A percentile compares a stretch with the other conserved stretches of the same genome.
Conservation (phyloP, 1,140 invertebrate genomes). For the Scylla paramamosain region DNA sequence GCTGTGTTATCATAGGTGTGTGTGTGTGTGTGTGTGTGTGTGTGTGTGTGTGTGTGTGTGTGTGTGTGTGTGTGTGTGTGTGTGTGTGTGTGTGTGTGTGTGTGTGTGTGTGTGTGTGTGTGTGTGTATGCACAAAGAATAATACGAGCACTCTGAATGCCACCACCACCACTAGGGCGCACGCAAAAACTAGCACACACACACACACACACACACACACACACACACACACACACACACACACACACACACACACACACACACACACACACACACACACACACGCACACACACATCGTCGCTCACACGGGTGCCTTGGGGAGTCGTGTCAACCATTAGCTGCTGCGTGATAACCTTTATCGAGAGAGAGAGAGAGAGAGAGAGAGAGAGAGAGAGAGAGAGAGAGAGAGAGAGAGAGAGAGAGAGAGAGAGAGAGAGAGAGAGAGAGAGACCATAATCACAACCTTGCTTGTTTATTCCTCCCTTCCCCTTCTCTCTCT, state of each 20-base stretch:
- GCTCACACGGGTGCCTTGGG: too few species aligned
- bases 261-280: too few species aligned
- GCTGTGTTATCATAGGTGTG: too few species aligned
- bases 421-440: background rate
- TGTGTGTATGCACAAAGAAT: background rate
- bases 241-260: too few species aligned
- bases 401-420: slow-evolving; percentile 4
- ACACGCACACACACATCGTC: too few species aligned
- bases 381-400: slow-evolving; percentile 19
- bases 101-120: slow-evolving; percentile 20
- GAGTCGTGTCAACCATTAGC: background rate
- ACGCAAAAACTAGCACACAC: background rate
- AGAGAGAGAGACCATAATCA: too few species aligned
- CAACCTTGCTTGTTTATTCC: too few species aligned
- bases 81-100: slow-evolving; percentile 20
- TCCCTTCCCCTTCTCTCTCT: too few species aligned
- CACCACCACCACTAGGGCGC: background rate
- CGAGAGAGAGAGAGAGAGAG: background rate
- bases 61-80: background rate
- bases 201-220: background rate
- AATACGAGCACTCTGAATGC: background rate
- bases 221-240: too few species aligned
- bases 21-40: too few species aligned
- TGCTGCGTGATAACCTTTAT: background rate
- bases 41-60: too few species aligned